Evolutionary conservation across 2,888 invertebrate species (phyloP).

Genomic region (Melinopterus prodromus): DNA sequence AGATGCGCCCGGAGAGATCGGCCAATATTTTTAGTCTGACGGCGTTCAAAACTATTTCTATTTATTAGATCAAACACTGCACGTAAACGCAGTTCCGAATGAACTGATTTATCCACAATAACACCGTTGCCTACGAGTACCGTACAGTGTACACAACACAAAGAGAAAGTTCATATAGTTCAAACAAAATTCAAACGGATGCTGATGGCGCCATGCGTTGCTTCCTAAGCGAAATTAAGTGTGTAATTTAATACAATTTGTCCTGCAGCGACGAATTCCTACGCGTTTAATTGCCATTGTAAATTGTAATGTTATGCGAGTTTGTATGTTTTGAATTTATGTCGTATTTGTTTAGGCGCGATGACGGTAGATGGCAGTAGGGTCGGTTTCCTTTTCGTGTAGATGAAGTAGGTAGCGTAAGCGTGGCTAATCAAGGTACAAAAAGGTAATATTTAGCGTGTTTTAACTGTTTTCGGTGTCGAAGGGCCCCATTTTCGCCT

Average conservation of each 20-base stretch:
- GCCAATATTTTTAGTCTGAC: neutral
- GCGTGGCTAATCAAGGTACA: constrained; percentile 90
- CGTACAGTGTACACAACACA: neutral
- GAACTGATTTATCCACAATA: neutral
- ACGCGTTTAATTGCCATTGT: neutral
- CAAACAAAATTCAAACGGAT: neutral
- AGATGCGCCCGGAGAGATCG: neutral
- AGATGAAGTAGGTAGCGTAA: constrained; percentile 66
- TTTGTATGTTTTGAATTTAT: neutral
- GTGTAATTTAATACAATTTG: too few species aligned
- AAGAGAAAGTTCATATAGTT: neutral
- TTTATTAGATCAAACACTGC: neutral
- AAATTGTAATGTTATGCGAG: neutral
- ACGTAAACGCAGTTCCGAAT: neutral
- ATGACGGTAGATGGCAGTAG: constrained; percentile 34
- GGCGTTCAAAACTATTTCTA: neutral
- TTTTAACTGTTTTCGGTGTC: constrained; percentile 27
- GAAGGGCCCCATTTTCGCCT: neutral
- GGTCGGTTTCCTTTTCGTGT: constrained; percentile 54
- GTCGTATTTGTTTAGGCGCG: neutral
- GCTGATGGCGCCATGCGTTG: neutral
- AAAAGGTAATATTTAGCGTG: constrained; percentile 69
- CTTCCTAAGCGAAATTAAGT: neutral
- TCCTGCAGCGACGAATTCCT: neutral
- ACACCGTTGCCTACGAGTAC: neutral